Conservation (phyloP, 1,140 invertebrate species). For the Caenorhabditis latens region DNA sequence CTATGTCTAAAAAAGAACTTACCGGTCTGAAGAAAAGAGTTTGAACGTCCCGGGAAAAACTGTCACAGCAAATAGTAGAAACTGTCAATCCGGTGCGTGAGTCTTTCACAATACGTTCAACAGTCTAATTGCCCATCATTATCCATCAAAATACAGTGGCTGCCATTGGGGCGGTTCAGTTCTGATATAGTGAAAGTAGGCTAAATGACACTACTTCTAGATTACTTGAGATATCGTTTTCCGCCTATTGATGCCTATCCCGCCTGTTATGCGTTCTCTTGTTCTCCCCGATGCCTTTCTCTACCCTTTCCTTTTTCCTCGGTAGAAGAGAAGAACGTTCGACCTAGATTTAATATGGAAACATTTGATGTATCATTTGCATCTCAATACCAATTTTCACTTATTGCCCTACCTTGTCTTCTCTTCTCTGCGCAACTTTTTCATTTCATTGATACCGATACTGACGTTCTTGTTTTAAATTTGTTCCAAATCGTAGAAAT, state of each 20-base stretch:
- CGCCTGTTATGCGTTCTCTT: not conserved
- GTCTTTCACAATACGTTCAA: slow-evolving; percentile 1
- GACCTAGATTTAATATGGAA: slow-evolving; percentile 53
- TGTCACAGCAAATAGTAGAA: slow-evolving; percentile 50
- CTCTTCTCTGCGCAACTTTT: not conserved
- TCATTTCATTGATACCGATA: not conserved
- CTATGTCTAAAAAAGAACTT: not conserved
- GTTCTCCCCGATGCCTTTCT: not conserved
- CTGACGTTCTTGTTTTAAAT: slow-evolving; percentile 36
- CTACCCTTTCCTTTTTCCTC: not conserved
- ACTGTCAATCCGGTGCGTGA: slow-evolving; percentile 29
- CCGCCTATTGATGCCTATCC: not conserved
- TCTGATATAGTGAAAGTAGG: slow-evolving; percentile 51
- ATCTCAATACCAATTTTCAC: slow-evolving; percentile 53
- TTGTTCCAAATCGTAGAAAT: slow-evolving; percentile 17
- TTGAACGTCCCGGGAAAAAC: not conserved
- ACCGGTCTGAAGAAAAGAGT: slow-evolving; percentile 13
- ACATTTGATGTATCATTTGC: slow-evolving; percentile 52
- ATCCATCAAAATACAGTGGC: slow-evolving; percentile 38
- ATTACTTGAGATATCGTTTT: slow-evolving; percentile 40
- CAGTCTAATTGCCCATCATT: slow-evolving; percentile 42
- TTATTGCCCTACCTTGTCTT: slow-evolving; percentile 21
- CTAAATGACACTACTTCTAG: slow-evolving; percentile 32
- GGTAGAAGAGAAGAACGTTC: slow-evolving; percentile 7
- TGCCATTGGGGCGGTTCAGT: slow-evolving; percentile 31